Conservation (phyloP, 2,113 vertebrate genomes). For the zebrafish (Danio rerio) region GRCz12tu NC_133195.1:27205501-27206000, state of each 20-base stretch:
- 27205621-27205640: no score
- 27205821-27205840: background rate
- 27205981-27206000: background rate
- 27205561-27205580: no score
- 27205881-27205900: background rate
- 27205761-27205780: background rate
- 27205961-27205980: background rate
- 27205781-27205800: background rate
- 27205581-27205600: no score
- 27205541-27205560: no score
- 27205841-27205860: background rate
- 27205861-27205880: background rate
- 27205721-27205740: no score
- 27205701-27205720: no score
- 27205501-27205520: no score
- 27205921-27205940: background rate
- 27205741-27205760: background rate
- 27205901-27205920: background rate
- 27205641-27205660: no score
- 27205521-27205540: no score
- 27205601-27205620: no score
- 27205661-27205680: no score
- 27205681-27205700: no score
- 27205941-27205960: slow-evolving; percentile 7
- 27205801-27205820: background rate